Percentiles rank a stretch among this genome's conserved stretches.
Evolutionary conservation across 2,797 vertebrate species (phyloP).

Genomic region (Mus minutoides): DNA sequence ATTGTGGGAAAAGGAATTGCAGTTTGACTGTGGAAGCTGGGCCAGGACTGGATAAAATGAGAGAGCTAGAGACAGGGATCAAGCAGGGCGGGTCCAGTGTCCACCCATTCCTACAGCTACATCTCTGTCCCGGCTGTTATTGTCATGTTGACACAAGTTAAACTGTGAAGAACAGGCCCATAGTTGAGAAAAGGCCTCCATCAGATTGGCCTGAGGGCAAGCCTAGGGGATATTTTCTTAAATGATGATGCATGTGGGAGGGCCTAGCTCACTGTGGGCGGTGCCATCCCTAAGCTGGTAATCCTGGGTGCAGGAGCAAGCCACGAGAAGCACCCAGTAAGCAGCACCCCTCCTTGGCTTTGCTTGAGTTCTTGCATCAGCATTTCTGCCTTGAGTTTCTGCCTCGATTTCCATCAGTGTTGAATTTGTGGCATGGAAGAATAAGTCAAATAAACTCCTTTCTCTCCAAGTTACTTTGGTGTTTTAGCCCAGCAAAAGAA

Average conservation of each 20-base stretch:
- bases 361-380: not conserved
- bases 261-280: not conserved
- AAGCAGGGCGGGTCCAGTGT: not conserved
- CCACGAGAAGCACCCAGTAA: not conserved
- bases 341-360: not conserved
- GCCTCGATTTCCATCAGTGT: not conserved
- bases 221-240: not conserved
- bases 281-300: too few relatives aligned
- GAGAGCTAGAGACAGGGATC: not conserved
- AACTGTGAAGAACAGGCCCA: not conserved
- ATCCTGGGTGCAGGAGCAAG: too few relatives aligned
- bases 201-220: not conserved
- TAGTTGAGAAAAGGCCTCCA: not conserved
- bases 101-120: not conserved
- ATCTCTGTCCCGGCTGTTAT: not conserved
- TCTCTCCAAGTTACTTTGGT: not conserved
- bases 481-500: not conserved
- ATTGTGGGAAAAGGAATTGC: not conserved
- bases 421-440: not conserved
- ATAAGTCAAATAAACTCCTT: not conserved
- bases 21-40: not conserved
- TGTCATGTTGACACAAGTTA: not conserved
- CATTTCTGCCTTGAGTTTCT: not conserved
- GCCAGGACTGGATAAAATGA: not conserved
- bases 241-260: not conserved